These are phyloP conservation scores for Drosophila sp. DNA, from an alignment of 1,140 invertebrate genomes.

Conservation along the genomic window DNA sequence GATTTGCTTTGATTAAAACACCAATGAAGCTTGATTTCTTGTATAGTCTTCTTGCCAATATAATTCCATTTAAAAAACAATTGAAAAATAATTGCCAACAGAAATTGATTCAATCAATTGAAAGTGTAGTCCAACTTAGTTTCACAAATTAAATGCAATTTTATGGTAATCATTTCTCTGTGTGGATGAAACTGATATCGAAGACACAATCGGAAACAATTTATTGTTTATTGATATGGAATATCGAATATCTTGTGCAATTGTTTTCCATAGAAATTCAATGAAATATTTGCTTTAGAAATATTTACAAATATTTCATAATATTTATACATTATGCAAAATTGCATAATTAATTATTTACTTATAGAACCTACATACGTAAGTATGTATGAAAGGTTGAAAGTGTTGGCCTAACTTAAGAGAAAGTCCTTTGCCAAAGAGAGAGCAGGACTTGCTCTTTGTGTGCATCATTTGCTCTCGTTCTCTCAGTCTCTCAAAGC, in stretches of 20 bases:
- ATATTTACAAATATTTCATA: background rate
- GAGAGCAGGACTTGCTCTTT: background rate
- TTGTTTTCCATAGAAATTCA: background rate
- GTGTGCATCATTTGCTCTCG: constrained; percentile 4
- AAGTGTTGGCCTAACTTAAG: background rate
- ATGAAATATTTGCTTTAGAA: background rate
- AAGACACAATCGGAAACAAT: background rate
- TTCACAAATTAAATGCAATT: background rate
- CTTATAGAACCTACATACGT: too few relatives aligned
- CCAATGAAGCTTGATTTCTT: too few relatives aligned
- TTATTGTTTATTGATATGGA: background rate
- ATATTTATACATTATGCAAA: background rate
- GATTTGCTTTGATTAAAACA: too few relatives aligned
- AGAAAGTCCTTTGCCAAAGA: background rate
- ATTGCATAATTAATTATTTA: constrained; percentile 5
- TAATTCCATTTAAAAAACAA: too few relatives aligned
- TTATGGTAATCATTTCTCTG: background rate
- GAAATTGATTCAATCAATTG: background rate
- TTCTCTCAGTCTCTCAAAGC: background rate
- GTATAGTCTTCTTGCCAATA: too few relatives aligned
- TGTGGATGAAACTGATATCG: background rate
- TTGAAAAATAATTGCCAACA: background rate
- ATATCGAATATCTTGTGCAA: background rate
- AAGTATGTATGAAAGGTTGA: background rate
- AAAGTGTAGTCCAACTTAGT: background rate